Evolutionary conservation across 1,140 invertebrate genomes (phyloP).

Genomic region (Zaprionus ornatus): DNA sequence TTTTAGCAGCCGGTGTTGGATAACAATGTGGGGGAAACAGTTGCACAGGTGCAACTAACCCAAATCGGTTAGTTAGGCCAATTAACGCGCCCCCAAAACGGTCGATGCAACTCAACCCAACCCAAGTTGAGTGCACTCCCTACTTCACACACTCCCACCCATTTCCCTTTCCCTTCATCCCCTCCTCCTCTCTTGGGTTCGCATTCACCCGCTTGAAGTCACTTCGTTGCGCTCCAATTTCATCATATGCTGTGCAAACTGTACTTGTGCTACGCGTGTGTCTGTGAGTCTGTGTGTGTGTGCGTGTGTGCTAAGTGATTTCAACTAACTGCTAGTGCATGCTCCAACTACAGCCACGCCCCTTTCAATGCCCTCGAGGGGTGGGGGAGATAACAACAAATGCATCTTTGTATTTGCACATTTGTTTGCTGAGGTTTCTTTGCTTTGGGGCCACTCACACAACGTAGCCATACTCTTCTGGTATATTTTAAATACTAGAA

Average conservation of each 20-base stretch:
- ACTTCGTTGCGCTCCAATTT: slow-evolving; percentile 29
- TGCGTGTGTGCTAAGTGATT: slow-evolving; percentile 37
- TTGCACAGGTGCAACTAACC: background rate
- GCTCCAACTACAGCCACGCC: slow-evolving; percentile 38
- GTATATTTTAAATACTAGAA: background rate
- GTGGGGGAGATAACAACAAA: background rate
- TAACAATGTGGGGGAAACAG: background rate
- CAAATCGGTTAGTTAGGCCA: slow-evolving; percentile 4
- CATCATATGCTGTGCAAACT: slow-evolving; percentile 21
- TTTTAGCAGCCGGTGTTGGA: background rate
- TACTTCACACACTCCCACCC: background rate
- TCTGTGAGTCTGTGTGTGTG: background rate
- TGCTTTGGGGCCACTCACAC: background rate
- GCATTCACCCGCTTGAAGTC: background rate
- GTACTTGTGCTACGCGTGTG: background rate
- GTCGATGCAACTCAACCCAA: background rate
- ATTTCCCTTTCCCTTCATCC: background rate
- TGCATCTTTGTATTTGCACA: background rate
- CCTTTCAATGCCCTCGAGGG: background rate
- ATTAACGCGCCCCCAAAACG: background rate
- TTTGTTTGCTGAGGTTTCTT: background rate
- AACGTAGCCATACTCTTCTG: background rate
- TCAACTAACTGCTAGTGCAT: slow-evolving; percentile 30
- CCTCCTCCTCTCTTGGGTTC: background rate
- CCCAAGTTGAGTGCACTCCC: background rate